phyloP scores from a whole-genome alignment of 2,888 invertebrate genomes.

The Girardia tigrina region DNA sequence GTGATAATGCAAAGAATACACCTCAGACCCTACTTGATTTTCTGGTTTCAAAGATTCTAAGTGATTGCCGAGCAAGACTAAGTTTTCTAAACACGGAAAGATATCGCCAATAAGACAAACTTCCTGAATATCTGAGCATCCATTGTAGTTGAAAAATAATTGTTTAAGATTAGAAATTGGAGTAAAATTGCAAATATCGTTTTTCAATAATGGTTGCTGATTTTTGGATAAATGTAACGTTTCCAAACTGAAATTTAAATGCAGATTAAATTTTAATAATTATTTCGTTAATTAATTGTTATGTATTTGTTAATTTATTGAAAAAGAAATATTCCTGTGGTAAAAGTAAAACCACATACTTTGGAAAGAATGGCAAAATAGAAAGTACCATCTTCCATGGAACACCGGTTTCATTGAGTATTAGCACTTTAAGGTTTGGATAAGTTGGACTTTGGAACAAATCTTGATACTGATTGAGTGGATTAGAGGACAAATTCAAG shows the following conservation, averaged over 20 bases:
- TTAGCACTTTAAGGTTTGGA: neutral
- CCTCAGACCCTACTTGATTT: neutral
- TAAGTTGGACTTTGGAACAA: neutral
- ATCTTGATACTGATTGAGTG: neutral
- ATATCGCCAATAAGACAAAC: neutral
- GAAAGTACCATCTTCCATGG: neutral
- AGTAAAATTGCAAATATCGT: neutral
- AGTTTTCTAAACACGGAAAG: neutral
- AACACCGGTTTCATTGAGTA: neutral
- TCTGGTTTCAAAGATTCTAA: constrained; percentile 11
- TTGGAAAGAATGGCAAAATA: neutral
- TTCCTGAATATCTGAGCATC: neutral
- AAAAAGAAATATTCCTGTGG: too few species aligned
- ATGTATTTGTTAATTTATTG: neutral
- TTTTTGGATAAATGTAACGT: neutral
- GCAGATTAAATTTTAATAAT: neutral
- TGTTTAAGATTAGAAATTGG: neutral
- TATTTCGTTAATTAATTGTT: neutral
- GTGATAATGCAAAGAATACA: neutral
- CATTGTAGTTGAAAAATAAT: constrained; percentile 1
- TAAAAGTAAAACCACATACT: neutral
- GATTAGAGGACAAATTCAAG: neutral
- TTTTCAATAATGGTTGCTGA: neutral
- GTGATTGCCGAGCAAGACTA: neutral
- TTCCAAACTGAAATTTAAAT: constrained; percentile 9